phyloP scores from a whole-genome alignment of 2,888 invertebrate species.

The Dusona sp. region DNA sequence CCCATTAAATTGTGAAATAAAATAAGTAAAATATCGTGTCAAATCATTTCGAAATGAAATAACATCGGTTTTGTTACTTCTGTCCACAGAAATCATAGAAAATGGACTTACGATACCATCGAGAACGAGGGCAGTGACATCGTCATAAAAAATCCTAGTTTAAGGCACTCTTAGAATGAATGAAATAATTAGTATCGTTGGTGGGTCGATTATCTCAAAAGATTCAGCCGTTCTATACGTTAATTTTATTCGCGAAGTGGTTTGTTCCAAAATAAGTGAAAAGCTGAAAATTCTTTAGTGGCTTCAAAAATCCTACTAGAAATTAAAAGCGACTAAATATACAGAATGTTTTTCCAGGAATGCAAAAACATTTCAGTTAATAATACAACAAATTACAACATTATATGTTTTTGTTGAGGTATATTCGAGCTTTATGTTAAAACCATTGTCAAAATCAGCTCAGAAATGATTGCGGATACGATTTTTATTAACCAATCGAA shows the following conservation, averaged over 20 bases:
- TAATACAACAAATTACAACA: neutral
- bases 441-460: neutral
- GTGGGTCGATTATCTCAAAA: neutral
- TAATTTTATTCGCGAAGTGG: neutral
- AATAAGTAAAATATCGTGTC: neutral
- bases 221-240: neutral
- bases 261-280: neutral
- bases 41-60: neutral
- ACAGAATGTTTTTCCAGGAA: neutral
- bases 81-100: constrained; percentile 89
- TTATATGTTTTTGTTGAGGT: neutral
- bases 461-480: neutral
- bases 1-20: too few relatives aligned
- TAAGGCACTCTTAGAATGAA: constrained; percentile 74
- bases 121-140: constrained; percentile 92
- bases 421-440: neutral
- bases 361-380: neutral
- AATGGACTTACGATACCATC: constrained; percentile 91
- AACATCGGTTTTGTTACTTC: neutral
- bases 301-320: neutral
- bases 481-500: neutral
- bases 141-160: constrained; percentile 86
- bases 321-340: neutral
- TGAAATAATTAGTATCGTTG: neutral
- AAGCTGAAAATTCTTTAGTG: neutral